phyloP scores from a whole-genome alignment of 2,888 invertebrate genomes.

The Eristalinus sepulchralis region DNA sequence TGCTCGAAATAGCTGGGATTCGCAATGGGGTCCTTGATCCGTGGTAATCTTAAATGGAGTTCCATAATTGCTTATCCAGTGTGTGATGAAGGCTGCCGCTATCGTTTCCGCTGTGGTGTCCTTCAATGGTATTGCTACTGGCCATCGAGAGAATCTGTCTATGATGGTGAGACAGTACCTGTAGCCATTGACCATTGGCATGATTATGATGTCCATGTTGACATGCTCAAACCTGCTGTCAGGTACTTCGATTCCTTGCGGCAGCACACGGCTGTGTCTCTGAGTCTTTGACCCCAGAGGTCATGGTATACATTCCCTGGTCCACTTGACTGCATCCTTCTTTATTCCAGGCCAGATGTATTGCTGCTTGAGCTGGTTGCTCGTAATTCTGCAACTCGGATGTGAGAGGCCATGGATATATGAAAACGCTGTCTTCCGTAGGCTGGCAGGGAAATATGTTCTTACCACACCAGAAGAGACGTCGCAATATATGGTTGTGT shows the following conservation, averaged over 20 bases:
- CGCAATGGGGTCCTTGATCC: neutral
- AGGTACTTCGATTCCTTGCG: conserved; percentile 67
- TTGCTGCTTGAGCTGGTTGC: neutral
- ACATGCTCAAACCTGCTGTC: conserved; percentile 72
- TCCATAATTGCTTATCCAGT: conserved; percentile 4
- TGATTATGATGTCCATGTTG: conserved; percentile 41
- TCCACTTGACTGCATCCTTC: neutral
- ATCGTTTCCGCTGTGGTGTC: conserved; percentile 8
- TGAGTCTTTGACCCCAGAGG: conserved; percentile 4
- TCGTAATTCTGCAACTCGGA: neutral
- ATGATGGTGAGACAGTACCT: conserved; percentile 10
- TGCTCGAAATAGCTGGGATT: neutral
- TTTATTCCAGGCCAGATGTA: neutral
- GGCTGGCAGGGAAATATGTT: neutral
- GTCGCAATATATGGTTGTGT: neutral
- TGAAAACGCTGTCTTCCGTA: neutral
- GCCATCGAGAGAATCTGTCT: conserved; percentile 1
- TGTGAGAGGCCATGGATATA: neutral
- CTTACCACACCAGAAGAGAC: neutral
- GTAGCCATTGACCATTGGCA: neutral
- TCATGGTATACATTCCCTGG: conserved; percentile 1
- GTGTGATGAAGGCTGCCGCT: neutral
- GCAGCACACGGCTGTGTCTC: conserved; percentile 42
- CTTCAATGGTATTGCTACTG: conserved; percentile 1
- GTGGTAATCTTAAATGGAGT: neutral